Conservation (phyloP, 2,888 invertebrate species). For the Gerosis bhagava region DNA sequence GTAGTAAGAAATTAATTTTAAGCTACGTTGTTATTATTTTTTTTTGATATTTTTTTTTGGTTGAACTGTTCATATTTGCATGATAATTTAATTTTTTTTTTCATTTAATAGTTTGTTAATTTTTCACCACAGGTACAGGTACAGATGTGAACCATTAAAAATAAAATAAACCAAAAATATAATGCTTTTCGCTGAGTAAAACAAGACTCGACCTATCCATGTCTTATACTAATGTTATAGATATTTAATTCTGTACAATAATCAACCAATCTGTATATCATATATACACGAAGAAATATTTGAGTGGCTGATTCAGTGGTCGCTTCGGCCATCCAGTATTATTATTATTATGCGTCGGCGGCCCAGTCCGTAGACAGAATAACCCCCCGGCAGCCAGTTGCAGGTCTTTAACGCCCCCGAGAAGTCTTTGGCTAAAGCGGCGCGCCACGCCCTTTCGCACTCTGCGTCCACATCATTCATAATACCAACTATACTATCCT, state of each 20-base stretch:
- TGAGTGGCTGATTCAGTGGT: conserved; percentile 46
- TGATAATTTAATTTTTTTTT: conserved; percentile 29
- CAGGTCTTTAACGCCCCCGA: conserved; percentile 75
- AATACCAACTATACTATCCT: too few relatives aligned
- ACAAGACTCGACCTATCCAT: conserved; percentile 40
- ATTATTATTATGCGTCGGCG: conserved; percentile 60
- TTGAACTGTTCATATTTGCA: too few relatives aligned
- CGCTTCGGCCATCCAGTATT: conserved; percentile 47
- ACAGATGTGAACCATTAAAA: conserved; percentile 52
- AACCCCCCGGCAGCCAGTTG: conserved; percentile 81
- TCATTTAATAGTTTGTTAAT: conserved; percentile 42
- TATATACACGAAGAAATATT: conserved; percentile 40
- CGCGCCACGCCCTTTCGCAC: conserved; percentile 56
- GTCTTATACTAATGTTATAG: conserved; percentile 32
- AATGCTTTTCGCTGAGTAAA: conserved; percentile 44
- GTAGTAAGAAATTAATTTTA: too few relatives aligned
- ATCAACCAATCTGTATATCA: conserved; percentile 9
- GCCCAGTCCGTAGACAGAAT: conserved; percentile 69
- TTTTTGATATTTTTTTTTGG: too few relatives aligned
- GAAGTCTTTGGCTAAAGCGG: conserved; percentile 63
- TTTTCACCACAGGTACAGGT: conserved; percentile 67
- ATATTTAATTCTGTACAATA: conserved; percentile 9
- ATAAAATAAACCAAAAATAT: conserved; percentile 46
- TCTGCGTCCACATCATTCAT: conserved; percentile 36
- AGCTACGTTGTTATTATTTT: too few relatives aligned